phyloP scores from a whole-genome alignment of 2,113 vertebrate species.

The Morone chrysops region DNA sequence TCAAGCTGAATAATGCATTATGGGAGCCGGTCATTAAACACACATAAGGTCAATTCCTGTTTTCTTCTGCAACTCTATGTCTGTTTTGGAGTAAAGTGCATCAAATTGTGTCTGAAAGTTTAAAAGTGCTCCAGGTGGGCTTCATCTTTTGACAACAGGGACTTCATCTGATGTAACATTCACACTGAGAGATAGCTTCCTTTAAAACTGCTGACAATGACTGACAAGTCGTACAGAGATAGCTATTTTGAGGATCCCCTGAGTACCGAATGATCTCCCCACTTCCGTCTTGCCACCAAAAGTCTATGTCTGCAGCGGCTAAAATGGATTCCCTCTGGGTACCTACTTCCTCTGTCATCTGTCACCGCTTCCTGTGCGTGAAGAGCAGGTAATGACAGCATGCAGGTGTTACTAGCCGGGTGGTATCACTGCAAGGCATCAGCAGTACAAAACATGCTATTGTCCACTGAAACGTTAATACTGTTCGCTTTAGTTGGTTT shows the following conservation, averaged over 20 bases:
- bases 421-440: slow-evolving; percentile 66
- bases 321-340: slow-evolving; percentile 70
- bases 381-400: slow-evolving; percentile 79
- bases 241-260: slow-evolving; percentile 62
- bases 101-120: not conserved
- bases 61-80: not conserved
- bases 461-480: not conserved
- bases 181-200: slow-evolving; percentile 68
- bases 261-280: slow-evolving; percentile 56
- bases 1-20: slow-evolving; percentile 35
- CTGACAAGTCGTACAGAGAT: slow-evolving; percentile 56
- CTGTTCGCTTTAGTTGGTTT: not conserved
- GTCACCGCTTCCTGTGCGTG: slow-evolving; percentile 82
- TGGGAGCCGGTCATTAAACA: slow-evolving; percentile 41
- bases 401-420: slow-evolving; percentile 76
- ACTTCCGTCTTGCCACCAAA: slow-evolving; percentile 66
- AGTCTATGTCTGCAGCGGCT: slow-evolving; percentile 26
- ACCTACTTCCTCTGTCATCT: slow-evolving; percentile 80
- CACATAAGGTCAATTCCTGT: not conserved
- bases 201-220: slow-evolving; percentile 46
- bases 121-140: slow-evolving; percentile 63
- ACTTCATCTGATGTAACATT: slow-evolving; percentile 17
- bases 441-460: slow-evolving; percentile 28
- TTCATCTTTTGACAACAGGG: slow-evolving; percentile 57
- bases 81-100: not conserved